These are phyloP conservation scores for Tympanoctomys barrerae DNA, from an alignment of 2,797 vertebrate species.

Conservation along the genomic window DNA sequence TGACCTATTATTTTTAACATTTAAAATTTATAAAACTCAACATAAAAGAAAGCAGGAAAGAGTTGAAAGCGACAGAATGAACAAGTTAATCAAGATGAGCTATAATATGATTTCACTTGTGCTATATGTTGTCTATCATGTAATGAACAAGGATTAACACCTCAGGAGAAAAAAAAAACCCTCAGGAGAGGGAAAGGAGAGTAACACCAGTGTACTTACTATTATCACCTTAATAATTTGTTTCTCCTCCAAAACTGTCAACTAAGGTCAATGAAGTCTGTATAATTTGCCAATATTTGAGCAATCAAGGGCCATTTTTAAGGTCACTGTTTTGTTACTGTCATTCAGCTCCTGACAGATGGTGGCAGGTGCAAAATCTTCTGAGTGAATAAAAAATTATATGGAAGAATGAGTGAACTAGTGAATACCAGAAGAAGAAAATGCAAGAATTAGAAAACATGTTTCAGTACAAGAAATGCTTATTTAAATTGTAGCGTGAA, in stretches of 20 bases:
- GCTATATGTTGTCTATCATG: accelerated
- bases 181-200: background rate
- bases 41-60: background rate
- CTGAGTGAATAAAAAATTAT: background rate
- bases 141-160: background rate
- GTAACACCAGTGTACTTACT: background rate
- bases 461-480: background rate
- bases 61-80: background rate
- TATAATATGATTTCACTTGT: background rate
- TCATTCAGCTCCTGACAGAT: background rate
- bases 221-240: background rate
- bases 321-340: accelerated
- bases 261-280: background rate
- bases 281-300: background rate
- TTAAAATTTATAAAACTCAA: background rate
- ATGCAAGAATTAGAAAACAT: background rate
- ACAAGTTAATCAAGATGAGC: background rate
- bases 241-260: background rate
- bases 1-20: background rate
- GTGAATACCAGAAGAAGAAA: background rate
- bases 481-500: background rate
- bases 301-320: background rate
- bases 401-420: background rate
- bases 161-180: background rate
- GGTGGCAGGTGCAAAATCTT: background rate